phyloP scores from a whole-genome alignment of 2,113 vertebrate genomes.

The Dipodomys spectabilis region DNA sequence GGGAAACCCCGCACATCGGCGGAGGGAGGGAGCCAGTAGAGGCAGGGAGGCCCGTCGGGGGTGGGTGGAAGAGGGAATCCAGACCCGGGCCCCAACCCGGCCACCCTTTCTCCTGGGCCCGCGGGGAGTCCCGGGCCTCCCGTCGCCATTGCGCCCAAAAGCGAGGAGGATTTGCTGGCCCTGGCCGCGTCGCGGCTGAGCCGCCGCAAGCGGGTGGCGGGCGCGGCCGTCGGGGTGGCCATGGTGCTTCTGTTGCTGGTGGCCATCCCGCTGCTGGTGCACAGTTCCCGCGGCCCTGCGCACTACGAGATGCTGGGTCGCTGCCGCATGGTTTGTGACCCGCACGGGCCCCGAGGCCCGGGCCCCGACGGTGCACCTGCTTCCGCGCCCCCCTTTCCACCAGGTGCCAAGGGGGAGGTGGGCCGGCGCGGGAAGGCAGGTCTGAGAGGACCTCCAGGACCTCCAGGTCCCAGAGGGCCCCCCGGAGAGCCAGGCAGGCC shows the following conservation, averaged over 20 bases:
- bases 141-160: slow-evolving; percentile 95
- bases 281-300: slow-evolving; percentile 91
- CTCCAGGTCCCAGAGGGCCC: slow-evolving; percentile 91
- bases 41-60: slow-evolving; percentile 50
- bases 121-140: slow-evolving; percentile 79
- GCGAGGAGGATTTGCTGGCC: slow-evolving; percentile 95
- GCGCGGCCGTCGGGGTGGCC: slow-evolving; percentile 94
- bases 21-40: background rate
- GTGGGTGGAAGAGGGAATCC: slow-evolving; percentile 59
- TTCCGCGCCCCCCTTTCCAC: slow-evolving; percentile 86
- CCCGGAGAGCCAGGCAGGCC: slow-evolving; percentile 94
- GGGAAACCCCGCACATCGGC: background rate
- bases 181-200: slow-evolving; percentile 96
- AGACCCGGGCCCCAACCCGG: slow-evolving; percentile 17
- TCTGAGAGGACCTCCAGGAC: slow-evolving; percentile 91
- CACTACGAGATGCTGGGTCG: slow-evolving; percentile 95
- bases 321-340: slow-evolving; percentile 95
- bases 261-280: slow-evolving; percentile 96
- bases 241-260: slow-evolving; percentile 96
- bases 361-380: slow-evolving; percentile 83
- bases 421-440: slow-evolving; percentile 92
- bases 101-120: background rate
- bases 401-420: slow-evolving; percentile 87
- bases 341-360: slow-evolving; percentile 88
- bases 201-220: slow-evolving; percentile 95